Percentiles rank a stretch among this genome's conserved stretches.
Conservation (phyloP, 2,113 vertebrate species). For the Galbula dea region DNA sequence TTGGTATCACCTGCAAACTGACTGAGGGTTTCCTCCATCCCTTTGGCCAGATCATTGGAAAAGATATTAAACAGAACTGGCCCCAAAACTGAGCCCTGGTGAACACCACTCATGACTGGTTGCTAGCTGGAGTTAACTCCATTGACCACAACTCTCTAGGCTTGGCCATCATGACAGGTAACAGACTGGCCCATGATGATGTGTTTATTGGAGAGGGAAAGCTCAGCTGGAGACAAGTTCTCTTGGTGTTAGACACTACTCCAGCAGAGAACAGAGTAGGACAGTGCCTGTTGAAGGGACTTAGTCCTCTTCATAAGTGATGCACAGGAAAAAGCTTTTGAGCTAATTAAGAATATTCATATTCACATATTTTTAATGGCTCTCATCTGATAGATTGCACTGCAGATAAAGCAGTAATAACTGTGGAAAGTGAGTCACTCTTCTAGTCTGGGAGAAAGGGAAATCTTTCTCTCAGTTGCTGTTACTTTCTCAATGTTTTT, state of each 20-base stretch:
- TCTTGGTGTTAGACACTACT: not conserved
- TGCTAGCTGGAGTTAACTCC: too few species aligned
- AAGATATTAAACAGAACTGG: too few species aligned
- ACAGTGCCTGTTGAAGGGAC: not conserved
- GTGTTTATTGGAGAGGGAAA: not conserved
- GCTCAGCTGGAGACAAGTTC: not conserved
- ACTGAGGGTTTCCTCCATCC: too few species aligned
- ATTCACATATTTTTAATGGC: not conserved
- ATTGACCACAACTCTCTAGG: too few species aligned
- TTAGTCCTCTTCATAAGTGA: not conserved
- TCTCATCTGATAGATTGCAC: not conserved
- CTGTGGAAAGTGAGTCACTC: not conserved
- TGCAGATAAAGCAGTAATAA: not conserved
- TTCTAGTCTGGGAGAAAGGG: not conserved
- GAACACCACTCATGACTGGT: too few species aligned
- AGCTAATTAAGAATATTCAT: not conserved
- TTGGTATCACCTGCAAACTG: too few species aligned
- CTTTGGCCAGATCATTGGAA: too few species aligned
- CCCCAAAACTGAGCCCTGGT: too few species aligned
- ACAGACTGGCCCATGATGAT: accelerated
- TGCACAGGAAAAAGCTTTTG: not conserved
- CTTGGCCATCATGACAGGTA: not conserved
- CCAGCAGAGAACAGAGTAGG: not conserved
- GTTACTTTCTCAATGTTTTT: not conserved
- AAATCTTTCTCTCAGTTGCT: not conserved